phyloP scores from a whole-genome alignment of 2,888 invertebrate genomes.

The Mimas tiliae region DNA sequence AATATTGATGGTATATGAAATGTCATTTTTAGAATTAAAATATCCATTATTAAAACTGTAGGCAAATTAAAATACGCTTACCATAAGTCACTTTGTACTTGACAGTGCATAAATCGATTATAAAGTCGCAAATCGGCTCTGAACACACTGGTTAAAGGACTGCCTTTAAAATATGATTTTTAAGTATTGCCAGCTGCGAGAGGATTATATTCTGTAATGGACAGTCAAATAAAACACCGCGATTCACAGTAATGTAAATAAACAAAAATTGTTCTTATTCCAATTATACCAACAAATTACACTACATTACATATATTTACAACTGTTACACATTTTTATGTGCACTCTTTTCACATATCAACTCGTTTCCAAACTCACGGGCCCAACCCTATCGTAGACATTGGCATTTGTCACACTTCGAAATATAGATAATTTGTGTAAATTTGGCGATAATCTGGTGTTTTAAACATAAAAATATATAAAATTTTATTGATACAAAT shows the following conservation, averaged over 20 bases:
- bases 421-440: background rate
- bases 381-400: background rate
- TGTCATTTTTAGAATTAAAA: too few species aligned
- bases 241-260: slow-evolving; percentile 24
- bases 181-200: slow-evolving; percentile 1
- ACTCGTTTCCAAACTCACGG: slow-evolving; percentile 3
- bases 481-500: background rate
- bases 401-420: slow-evolving; percentile 11
- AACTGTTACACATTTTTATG: slow-evolving; percentile 17
- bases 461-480: background rate
- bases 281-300: slow-evolving; percentile 26
- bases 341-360: slow-evolving; percentile 23
- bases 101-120: background rate
- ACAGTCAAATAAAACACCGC: slow-evolving; percentile 27
- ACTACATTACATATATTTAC: slow-evolving; percentile 29
- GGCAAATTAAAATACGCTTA: too few species aligned
- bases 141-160: too few species aligned
- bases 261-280: slow-evolving; percentile 29
- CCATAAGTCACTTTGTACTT: too few species aligned
- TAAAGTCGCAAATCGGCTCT: background rate
- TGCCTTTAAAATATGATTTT: background rate
- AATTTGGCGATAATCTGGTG: background rate
- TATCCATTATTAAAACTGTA: too few species aligned
- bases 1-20: too few species aligned
- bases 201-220: background rate